Evolutionary conservation across 2,888 invertebrate genomes (phyloP).

Genomic region (Cheilosia scutellata): DNA sequence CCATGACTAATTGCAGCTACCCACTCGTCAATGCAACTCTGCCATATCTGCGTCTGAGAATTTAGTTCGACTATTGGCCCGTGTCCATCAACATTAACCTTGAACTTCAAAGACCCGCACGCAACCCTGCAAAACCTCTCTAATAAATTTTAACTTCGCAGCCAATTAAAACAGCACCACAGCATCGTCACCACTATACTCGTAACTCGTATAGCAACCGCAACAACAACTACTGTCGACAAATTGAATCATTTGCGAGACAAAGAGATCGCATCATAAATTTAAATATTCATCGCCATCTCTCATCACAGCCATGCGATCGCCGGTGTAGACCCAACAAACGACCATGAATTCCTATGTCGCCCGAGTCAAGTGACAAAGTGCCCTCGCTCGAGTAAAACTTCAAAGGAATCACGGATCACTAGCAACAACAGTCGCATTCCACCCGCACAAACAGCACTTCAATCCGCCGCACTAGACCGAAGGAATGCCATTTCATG

Average conservation of each 20-base stretch:
- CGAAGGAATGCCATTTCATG: conserved; percentile 65
- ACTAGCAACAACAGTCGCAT: conserved; percentile 49
- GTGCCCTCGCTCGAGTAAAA: conserved; percentile 46
- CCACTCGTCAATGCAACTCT: no score
- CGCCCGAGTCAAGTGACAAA: conserved; percentile 60
- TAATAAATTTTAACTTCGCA: conserved; percentile 50
- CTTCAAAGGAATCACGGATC: conserved; percentile 75
- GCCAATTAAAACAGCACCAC: conserved; percentile 50
- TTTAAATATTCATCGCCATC: conserved; percentile 68
- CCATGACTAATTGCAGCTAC: no score
- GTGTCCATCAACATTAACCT: conserved; percentile 41
- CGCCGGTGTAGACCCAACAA: conserved; percentile 3
- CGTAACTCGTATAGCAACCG: no score
- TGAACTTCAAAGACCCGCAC: conserved; percentile 25
- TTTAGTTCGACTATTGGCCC: no score
- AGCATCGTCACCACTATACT: background rate
- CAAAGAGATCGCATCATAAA: conserved; percentile 66
- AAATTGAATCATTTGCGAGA: conserved; percentile 70
- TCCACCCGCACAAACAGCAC: conserved; percentile 61
- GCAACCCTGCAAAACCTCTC: background rate
- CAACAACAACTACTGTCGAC: conserved; percentile 28
- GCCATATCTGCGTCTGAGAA: no score
- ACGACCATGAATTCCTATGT: conserved; percentile 36
- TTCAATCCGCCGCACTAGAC: conserved; percentile 4
- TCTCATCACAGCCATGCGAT: conserved; percentile 27